Conservation (phyloP, 2,888 invertebrate genomes). For the Hipparchia sbordonii region DNA sequence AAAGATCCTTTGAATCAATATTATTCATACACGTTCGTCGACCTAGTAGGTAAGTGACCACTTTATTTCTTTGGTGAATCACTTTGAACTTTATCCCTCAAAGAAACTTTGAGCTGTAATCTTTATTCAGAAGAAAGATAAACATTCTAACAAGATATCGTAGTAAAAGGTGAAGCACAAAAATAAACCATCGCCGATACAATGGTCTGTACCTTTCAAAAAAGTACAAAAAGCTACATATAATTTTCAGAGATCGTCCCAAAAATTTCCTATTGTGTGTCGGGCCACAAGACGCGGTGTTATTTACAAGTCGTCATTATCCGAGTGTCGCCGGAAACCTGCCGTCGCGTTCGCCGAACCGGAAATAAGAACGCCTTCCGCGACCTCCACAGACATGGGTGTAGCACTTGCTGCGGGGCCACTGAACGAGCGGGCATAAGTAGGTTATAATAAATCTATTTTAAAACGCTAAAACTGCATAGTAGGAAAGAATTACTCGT, state of each 20-base stretch:
- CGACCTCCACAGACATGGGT: slow-evolving; percentile 65
- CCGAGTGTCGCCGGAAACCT: slow-evolving; percentile 56
- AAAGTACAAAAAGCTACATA: slow-evolving; percentile 20
- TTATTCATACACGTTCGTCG: too few species aligned
- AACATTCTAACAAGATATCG: background rate
- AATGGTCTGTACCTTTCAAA: slow-evolving; percentile 8
- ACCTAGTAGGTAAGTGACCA: too few species aligned
- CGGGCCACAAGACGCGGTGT: slow-evolving; percentile 25
- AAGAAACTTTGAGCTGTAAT: too few species aligned
- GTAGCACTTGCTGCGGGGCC: slow-evolving; percentile 59
- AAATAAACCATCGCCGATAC: background rate
- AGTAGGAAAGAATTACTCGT: too few species aligned
- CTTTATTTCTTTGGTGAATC: too few species aligned
- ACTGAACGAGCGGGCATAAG: slow-evolving; percentile 41
- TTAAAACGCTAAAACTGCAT: too few species aligned
- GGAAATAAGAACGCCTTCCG: slow-evolving; percentile 74
- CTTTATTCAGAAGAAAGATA: background rate
- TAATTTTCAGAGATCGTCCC: slow-evolving; percentile 15
- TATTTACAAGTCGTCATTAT: slow-evolving; percentile 49
- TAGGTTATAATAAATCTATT: background rate
- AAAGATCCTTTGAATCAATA: too few species aligned
- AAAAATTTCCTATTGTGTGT: slow-evolving; percentile 36
- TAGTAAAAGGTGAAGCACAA: background rate
- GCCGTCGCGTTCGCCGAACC: slow-evolving; percentile 66
- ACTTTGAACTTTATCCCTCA: too few species aligned